Conservation (phyloP, 2,888 invertebrate species). For the Adineta ricciae region DNA sequence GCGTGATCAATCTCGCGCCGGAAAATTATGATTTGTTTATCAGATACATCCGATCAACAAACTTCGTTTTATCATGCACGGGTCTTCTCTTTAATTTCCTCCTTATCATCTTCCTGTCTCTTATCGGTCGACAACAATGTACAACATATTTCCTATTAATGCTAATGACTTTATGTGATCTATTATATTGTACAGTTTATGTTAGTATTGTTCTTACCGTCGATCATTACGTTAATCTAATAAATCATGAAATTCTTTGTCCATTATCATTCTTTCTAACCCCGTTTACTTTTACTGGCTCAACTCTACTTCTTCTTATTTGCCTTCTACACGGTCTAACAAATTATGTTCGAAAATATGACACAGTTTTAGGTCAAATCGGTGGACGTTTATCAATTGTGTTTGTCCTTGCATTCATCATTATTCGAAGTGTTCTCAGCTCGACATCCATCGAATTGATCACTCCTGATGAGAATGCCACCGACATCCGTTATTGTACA, state of each 20-base stretch:
- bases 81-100: background rate
- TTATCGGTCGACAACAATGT: background rate
- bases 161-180: background rate
- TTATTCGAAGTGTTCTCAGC: background rate
- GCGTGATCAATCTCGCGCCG: background rate
- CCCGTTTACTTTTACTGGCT: background rate
- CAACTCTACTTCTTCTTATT: background rate
- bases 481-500: background rate
- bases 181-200: background rate
- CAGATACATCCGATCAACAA: background rate
- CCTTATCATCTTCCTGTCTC: background rate
- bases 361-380: background rate
- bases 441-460: background rate
- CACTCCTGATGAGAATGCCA: background rate
- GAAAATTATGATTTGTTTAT: background rate
- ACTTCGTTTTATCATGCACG: background rate
- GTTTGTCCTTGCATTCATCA: background rate
- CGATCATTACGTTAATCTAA: background rate
- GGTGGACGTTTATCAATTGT: conserved; percentile 12
- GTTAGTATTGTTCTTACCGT: background rate
- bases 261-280: background rate
- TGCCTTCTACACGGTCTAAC: background rate
- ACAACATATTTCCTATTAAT: conserved; percentile 7
- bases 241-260: background rate
- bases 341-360: background rate